These are phyloP conservation scores for Chironomus riparius DNA, from an alignment of 2,888 invertebrate species.

Conservation along the genomic window DNA sequence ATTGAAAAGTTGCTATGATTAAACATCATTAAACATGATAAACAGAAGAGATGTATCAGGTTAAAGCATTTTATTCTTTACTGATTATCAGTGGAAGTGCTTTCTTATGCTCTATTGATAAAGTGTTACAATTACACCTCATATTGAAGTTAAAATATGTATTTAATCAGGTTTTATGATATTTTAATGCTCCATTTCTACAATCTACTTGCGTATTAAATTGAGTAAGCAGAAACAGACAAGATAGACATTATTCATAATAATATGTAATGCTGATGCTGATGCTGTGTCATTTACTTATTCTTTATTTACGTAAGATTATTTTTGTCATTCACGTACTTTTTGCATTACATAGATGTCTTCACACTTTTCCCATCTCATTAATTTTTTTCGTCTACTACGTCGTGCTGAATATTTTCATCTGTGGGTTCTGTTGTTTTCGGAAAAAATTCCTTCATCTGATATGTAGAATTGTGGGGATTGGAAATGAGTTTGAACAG, in stretches of 20 bases:
- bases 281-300: no score
- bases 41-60: not conserved
- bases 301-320: no score
- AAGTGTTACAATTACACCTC: constrained; percentile 24
- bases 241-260: constrained; percentile 4
- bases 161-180: constrained; percentile 26
- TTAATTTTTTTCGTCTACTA: not conserved
- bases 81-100: not conserved
- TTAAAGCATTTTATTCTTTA: not conserved
- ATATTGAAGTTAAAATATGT: constrained; percentile 5
- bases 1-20: constrained; percentile 17
- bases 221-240: not conserved
- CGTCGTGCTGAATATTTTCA: not conserved
- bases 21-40: constrained; percentile 24
- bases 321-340: no score
- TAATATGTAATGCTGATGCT: not conserved
- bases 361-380: not conserved
- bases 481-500: no score
- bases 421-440: not conserved
- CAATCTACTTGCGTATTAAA: not conserved
- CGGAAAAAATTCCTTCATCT: no score
- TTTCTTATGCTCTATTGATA: not conserved
- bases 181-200: constrained; percentile 5
- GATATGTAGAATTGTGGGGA: no score
- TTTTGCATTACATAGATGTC: no score